Conservation (phyloP, 2,113 vertebrate species). For the Uria aalge region DNA sequence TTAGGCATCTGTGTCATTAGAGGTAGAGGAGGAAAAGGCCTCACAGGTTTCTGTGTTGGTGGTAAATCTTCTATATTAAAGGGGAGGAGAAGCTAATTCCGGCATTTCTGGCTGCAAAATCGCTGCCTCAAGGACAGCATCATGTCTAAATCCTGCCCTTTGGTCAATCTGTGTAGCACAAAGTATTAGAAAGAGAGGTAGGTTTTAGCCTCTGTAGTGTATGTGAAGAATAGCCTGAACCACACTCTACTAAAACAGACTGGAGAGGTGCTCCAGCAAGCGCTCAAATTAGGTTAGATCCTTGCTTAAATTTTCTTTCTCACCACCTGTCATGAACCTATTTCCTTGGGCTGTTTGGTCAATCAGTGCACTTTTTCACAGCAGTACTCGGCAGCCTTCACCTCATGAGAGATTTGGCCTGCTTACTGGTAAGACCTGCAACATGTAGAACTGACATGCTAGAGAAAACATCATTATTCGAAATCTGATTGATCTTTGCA, state of each 20-base stretch:
- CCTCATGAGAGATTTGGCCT: background rate
- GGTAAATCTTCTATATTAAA: background rate
- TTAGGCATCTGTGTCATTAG: background rate
- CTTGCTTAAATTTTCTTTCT: background rate
- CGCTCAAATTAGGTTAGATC: background rate
- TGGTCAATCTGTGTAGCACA: background rate
- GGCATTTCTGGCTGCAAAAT: background rate
- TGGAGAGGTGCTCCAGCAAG: background rate
- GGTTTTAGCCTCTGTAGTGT: background rate
- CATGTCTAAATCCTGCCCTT: background rate
- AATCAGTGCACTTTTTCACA: background rate
- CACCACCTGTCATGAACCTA: background rate
- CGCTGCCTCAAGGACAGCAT: background rate
- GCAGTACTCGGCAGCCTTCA: background rate
- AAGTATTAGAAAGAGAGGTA: background rate
- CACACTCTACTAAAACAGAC: background rate
- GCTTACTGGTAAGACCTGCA: background rate
- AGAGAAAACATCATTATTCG: background rate
- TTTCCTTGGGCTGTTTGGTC: background rate
- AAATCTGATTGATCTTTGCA: rapidly evolving
- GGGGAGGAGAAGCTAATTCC: background rate
- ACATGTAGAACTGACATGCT: background rate
- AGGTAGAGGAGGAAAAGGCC: background rate
- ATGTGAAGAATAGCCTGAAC: background rate
- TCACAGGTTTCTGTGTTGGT: background rate